Conservation (phyloP, 2,113 vertebrate genomes). For the Mesoclemmys tuberculata region DNA sequence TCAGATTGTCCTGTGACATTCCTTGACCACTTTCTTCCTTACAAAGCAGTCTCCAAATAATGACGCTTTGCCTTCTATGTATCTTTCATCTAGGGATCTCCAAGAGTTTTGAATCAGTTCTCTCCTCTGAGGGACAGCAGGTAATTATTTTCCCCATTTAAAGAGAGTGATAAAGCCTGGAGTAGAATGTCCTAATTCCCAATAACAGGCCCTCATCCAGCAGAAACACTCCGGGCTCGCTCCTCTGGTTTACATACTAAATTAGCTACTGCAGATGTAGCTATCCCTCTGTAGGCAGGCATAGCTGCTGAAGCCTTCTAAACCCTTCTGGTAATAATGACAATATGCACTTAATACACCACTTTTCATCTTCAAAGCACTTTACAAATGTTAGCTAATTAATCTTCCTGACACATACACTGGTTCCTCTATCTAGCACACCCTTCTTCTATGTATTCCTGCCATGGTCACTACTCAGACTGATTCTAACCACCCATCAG, state of each 20-base stretch:
- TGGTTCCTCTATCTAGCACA: not conserved
- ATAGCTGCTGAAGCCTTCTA: not conserved
- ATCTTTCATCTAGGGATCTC: conserved; percentile 20
- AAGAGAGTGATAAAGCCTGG: accelerated
- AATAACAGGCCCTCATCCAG: not conserved
- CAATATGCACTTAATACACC: not conserved
- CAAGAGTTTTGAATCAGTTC: not conserved
- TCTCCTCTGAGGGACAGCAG: not conserved
- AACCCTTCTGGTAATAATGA: not conserved
- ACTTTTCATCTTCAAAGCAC: not conserved
- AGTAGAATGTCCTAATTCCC: not conserved
- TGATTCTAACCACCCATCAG: not conserved
- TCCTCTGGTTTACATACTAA: not conserved
- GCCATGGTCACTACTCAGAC: not conserved
- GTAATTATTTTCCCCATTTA: not conserved
- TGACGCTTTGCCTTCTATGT: not conserved
- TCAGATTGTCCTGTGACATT: not conserved
- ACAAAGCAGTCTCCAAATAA: conserved; percentile 24
- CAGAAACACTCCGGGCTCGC: not conserved
- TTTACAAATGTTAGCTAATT: not conserved
- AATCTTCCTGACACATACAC: not conserved
- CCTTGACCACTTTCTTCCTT: not conserved
- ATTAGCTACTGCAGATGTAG: not conserved
- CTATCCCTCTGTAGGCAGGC: not conserved
- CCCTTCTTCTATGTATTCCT: not conserved